A percentile compares a stretch with the other conserved stretches of the same genome.
Conservation (phyloP, 2,797 vertebrate genomes). For the Hemibagrus guttatus region DNA sequence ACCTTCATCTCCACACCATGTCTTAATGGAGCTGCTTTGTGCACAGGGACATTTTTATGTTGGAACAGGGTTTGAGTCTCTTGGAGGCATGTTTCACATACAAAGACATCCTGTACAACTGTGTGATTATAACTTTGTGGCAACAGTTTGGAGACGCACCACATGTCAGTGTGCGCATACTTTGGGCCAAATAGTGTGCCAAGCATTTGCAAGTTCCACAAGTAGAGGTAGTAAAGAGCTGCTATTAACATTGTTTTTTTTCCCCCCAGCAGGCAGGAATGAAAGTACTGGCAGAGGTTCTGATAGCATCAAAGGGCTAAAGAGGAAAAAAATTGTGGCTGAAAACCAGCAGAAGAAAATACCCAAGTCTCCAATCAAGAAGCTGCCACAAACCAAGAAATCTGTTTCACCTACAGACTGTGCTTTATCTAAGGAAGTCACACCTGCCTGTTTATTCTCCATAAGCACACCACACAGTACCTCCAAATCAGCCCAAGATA, state of each 20-base stretch:
- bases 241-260: conserved; percentile 22
- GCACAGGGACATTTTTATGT: background rate
- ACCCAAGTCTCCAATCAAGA: conserved; percentile 94
- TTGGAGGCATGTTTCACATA: background rate
- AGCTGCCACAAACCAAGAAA: conserved; percentile 81
- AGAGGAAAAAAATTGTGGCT: conserved; percentile 94
- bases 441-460: conserved; percentile 65
- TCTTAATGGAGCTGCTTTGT: background rate
- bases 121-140: background rate
- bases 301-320: conserved; percentile 90
- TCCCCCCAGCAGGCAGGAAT: conserved; percentile 73
- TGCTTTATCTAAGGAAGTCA: conserved; percentile 67
- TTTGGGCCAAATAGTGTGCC: background rate
- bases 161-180: background rate
- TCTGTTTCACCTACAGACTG: conserved; percentile 59
- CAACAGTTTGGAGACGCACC: background rate
- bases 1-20: background rate
- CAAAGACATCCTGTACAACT: background rate
- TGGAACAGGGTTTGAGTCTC: background rate
- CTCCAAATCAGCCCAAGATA: conserved; percentile 64
- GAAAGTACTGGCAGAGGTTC: conserved; percentile 82
- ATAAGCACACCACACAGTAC: conserved; percentile 66
- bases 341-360: conserved; percentile 96
- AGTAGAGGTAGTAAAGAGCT: background rate
- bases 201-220: background rate